Percentiles rank a stretch among this genome's conserved stretches.
These are phyloP conservation scores for Hormiphora californensis DNA, from an alignment of 37 sponge, comb jelly and placozoan species.

Conservation along the genomic window DNA sequence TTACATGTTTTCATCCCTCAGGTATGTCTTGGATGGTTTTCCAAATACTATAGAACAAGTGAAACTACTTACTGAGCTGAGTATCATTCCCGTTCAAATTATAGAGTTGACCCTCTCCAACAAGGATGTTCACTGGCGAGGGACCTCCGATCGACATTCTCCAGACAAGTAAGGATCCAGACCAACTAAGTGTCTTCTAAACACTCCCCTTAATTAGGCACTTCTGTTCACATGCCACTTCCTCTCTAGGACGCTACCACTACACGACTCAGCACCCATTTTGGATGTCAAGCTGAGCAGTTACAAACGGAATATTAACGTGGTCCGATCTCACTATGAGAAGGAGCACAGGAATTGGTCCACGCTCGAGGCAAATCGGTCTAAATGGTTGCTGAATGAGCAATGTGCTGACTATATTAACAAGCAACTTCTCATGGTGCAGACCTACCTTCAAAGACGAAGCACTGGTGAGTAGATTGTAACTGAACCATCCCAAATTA, in stretches of 20 bases:
- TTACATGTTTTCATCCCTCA: background rate
- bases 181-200: background rate
- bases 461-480: background rate
- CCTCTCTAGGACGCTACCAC: slow-evolving; percentile 60
- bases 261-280: slow-evolving; percentile 76
- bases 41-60: slow-evolving; percentile 80
- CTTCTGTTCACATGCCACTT: background rate
- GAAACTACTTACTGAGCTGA: slow-evolving; percentile 67
- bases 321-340: slow-evolving; percentile 66
- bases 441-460: slow-evolving; percentile 56
- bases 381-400: slow-evolving; percentile 77
- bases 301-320: slow-evolving; percentile 64
- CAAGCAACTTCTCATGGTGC: slow-evolving; percentile 17
- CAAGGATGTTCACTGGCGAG: slow-evolving; percentile 67
- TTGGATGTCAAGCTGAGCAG: slow-evolving; percentile 46
- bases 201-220: background rate
- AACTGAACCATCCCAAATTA: too few relatives aligned
- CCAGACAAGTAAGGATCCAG: slow-evolving; percentile 49
- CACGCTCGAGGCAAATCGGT: slow-evolving; percentile 65
- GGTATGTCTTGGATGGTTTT: slow-evolving; percentile 94
- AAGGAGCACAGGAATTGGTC: slow-evolving; percentile 76
- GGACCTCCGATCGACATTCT: slow-evolving; percentile 53
- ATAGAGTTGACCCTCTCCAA: slow-evolving; percentile 69
- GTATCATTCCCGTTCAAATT: slow-evolving; percentile 72
- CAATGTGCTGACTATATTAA: background rate